Percentiles rank a stretch among this genome's conserved stretches.
Conservation (phyloP, 2,113 vertebrate species). For the Alouatta palliata region DNA sequence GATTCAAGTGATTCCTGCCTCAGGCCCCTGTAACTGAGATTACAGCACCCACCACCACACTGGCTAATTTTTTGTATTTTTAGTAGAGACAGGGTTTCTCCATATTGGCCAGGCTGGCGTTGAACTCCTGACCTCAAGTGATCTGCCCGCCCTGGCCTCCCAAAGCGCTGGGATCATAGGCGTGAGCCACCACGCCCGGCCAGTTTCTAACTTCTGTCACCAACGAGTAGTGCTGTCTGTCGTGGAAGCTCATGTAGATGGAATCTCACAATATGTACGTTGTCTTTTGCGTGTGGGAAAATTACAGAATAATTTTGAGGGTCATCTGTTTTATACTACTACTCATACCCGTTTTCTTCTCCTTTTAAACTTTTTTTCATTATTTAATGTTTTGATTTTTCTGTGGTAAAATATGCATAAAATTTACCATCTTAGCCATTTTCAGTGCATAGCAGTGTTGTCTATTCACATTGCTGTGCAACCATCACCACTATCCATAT, state of each 20-base stretch:
- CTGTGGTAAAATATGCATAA: background rate
- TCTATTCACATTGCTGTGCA: background rate
- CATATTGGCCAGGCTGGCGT: background rate
- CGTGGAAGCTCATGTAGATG: background rate
- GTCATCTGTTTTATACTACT: background rate
- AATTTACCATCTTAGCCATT: background rate
- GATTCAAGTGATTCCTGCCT: background rate
- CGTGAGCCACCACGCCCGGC: accelerated
- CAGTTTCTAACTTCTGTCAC: background rate
- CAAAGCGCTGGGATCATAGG: background rate
- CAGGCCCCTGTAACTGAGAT: background rate
- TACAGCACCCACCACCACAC: background rate
- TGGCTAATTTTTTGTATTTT: background rate
- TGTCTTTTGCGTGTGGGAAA: background rate
- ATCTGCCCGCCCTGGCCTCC: background rate
- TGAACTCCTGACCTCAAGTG: background rate
- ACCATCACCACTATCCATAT: background rate
- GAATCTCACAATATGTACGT: too few relatives aligned
- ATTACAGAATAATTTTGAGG: background rate
- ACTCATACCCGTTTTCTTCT: background rate
- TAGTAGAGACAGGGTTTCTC: background rate
- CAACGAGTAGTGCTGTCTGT: background rate
- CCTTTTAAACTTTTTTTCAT: background rate
- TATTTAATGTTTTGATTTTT: background rate
- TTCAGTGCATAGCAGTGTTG: background rate